These are phyloP conservation scores for Nesidiocoris tenuis DNA, from an alignment of 2,888 invertebrate genomes.

Conservation along the genomic window DNA sequence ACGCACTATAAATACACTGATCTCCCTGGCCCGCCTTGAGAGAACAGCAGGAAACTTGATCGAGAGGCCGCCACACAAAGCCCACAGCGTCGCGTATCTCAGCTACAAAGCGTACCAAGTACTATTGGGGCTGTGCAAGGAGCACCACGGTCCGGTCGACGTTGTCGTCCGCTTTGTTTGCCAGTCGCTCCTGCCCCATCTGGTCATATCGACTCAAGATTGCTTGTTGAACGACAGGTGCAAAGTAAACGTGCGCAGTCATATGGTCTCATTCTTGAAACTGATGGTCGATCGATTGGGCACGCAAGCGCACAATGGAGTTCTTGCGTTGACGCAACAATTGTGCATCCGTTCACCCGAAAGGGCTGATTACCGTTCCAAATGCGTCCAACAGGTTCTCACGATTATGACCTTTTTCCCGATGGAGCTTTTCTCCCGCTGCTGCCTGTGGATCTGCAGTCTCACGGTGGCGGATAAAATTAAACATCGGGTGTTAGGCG, in stretches of 20 bases:
- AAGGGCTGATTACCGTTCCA: slow-evolving; percentile 55
- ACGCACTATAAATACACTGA: slow-evolving; percentile 54
- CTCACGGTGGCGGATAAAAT: slow-evolving; percentile 55
- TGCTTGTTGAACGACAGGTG: slow-evolving; percentile 45
- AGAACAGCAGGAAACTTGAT: slow-evolving; percentile 45
- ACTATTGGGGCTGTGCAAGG: slow-evolving; percentile 54
- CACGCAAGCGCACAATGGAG: slow-evolving; percentile 52
- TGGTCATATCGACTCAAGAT: slow-evolving; percentile 52
- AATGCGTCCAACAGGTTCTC: slow-evolving; percentile 55
- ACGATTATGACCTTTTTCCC: slow-evolving; percentile 54
- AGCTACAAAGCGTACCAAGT: slow-evolving; percentile 54
- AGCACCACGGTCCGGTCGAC: slow-evolving; percentile 56
- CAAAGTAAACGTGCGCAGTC: slow-evolving; percentile 51
- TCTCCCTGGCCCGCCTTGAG: slow-evolving; percentile 54
- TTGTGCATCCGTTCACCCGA: slow-evolving; percentile 56
- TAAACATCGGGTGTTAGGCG: slow-evolving; percentile 56
- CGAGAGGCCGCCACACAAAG: slow-evolving; percentile 4
- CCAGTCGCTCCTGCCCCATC: slow-evolving; percentile 55
- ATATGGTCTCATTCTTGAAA: slow-evolving; percentile 51
- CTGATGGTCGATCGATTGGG: slow-evolving; percentile 52
- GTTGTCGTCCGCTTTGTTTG: slow-evolving; percentile 55
- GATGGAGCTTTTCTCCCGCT: slow-evolving; percentile 52
- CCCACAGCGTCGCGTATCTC: slow-evolving; percentile 36
- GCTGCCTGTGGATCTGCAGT: slow-evolving; percentile 54
- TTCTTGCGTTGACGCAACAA: slow-evolving; percentile 56